A percentile compares a stretch with the other conserved stretches of the same genome.
These are phyloP conservation scores for Heliconius nattereri DNA, from an alignment of 1,140 invertebrate species.

Conservation along the genomic window DNA sequence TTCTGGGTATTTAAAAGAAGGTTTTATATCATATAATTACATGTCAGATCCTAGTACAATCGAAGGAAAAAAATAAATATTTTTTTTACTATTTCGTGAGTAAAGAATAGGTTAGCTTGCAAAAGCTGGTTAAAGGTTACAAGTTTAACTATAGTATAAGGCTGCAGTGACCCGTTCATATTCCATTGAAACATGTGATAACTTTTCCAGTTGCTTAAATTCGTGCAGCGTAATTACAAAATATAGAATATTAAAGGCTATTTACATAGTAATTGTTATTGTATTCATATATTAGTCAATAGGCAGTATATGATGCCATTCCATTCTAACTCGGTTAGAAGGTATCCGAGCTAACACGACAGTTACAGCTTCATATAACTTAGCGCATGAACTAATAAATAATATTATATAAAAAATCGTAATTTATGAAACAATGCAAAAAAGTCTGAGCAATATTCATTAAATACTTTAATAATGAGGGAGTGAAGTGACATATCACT, in stretches of 20 bases:
- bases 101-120: background rate
- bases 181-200: constrained; percentile 8
- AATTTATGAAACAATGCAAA: too few relatives aligned
- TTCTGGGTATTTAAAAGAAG: too few relatives aligned
- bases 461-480: too few relatives aligned
- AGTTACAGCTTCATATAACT: too few relatives aligned
- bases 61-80: background rate
- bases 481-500: too few relatives aligned
- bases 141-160: constrained; percentile 7
- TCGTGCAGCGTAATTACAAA: constrained; percentile 8
- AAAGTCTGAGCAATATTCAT: too few relatives aligned
- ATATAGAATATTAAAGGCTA: background rate
- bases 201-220: constrained; percentile 7
- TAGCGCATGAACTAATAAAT: too few relatives aligned
- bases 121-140: constrained; percentile 3
- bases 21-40: too few relatives aligned
- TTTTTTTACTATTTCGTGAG: background rate
- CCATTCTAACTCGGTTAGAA: background rate
- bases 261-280: constrained; percentile 4
- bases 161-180: background rate
- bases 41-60: background rate
- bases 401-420: too few relatives aligned
- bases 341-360: too few relatives aligned
- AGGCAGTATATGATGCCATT: background rate
- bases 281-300: background rate